Evolutionary conservation across 2,113 vertebrate genomes (phyloP), one percentile per base, ranked within the genome.

Genomic region (Cervus canadensis): DNA sequence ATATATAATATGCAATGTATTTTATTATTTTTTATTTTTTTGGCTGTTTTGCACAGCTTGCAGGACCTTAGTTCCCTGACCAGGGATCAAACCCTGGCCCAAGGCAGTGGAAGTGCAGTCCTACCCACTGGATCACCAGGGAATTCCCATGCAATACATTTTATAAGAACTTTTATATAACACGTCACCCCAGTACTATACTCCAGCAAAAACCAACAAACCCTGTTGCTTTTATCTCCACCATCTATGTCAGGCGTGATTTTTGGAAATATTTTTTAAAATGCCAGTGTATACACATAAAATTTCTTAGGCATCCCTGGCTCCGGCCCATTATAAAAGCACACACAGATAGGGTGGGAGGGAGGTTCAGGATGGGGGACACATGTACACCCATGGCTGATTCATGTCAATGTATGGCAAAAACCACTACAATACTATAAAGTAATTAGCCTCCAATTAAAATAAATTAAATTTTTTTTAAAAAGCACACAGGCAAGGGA

Each of bases 181-280:
- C 14, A 93, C 1, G 11, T 12, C n/a, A 62, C 14, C 30, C 28
- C 19, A 95, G 71, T 74, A 87, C 52, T 59, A 71, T 43, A 4
- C 0, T 2, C 3, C 25, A 88, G 48, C 25, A 62, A 64, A 95
- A 94, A 85, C 59, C 78, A 26, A 82, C 2, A n/a, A 54, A 95
- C 57, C 67, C 15, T 36, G 9, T 62, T 95, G 74, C 52, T 84
- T 95, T 96, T 92, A 96, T 56, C 48, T 96, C 40, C 88, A 81
- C 5, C 33, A 93, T 83, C 79, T 87, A 62, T 12, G 12, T 50
- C 57, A 94, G 86, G 40, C 2, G 67, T 28, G 67, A 89, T 19
- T 43, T 62, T 91, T 50, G 87, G 23, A 97, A 84, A 52, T 81
- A 91, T 26, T 60, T 3, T 76, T 78, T 6, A 21, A 95, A 93